Evolutionary conservation across 2,888 invertebrate species (phyloP), one percentile per base, ranked within the genome.

Genomic region (Agrotis segetum): DNA sequence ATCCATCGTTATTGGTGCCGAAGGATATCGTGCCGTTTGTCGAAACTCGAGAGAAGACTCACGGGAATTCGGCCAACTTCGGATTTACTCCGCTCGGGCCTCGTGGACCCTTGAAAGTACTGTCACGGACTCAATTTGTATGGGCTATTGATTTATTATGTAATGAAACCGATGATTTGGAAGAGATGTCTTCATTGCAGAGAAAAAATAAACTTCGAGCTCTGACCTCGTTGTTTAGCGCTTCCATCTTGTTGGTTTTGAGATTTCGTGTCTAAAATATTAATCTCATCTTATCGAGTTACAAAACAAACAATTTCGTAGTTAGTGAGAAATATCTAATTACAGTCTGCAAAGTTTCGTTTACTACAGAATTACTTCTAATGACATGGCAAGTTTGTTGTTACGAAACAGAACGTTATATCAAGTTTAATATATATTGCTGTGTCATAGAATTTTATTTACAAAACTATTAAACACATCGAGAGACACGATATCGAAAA

Each of bases 1-100:
- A 78, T 75, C 53, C 72, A 59, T 68, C 69, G 75, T 82, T 82
- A 83, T 84, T 83, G 82, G 80, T 70, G 82, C 72, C 71, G 66
- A 67, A 72, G 77, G 82, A 81, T 81, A 76, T 69, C 69, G 78
- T 68, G 81, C 73, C 85, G 83, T 86, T 88, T 86, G 87, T 82
- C 85, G 86, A 88, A 89, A 91, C 88, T 90, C 83, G 71, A 82
- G 77, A 77, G 85, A 90, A 89, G 88, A 86, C 94, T 91, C 93
- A 84, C 74, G 91, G 91, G 93, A 88, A 91, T 89, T 91, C 88
- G 87, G 84, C 81, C 74, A 81, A 87, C 85, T 88, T 90, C 85
- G 88, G 91, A 90, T 91, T 91, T 91, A 89, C 90, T 91, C 83
- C 86, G 83, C 85, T 84, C 82, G 77, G 83, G 79, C 86, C 85